Base-by-base conservation (phyloP, 2,888 invertebrate genomes). In the Ennomos fuscantarius region DNA sequence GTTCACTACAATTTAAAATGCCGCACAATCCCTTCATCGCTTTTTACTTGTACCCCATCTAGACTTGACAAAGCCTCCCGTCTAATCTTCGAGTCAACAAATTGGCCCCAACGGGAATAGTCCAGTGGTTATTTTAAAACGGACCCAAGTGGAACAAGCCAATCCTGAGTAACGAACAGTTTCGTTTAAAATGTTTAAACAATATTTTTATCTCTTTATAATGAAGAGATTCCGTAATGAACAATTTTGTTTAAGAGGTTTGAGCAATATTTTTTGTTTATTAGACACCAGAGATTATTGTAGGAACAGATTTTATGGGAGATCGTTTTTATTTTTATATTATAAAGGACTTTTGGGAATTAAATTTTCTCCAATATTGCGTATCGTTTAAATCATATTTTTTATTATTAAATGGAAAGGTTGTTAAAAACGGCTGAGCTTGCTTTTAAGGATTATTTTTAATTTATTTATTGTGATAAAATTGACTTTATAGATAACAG, bases 31-130 rank as follows among this genome's bases (percentile, higher is more conserved):
- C 50, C 45, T 46, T 51, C 11, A 1, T 34, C 34, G 37, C 52
- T 44, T 44, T 3, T 31, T 3, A 9, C 34, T 13, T 12, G n/a
- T 8, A 24, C 37, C 45, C 12, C 39, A 50, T 5, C 40, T 3
- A 43, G 13, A 44, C 34, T 51, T 51, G 46, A 57, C 65, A 55
- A 46, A 44, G 43, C 50, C 52, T 53, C 44, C 53, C 33, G 37
- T 54, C 50, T 32, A 59, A 64, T 65, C 70, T 63, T 60, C 52
- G 39, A 53, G 33, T 43, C 49, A 39, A 64, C 69, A 70, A 65
- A 69, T 70, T 70, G 63, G 69, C 37, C 74, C 64, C 76, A 53
- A n/a, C 12, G 77, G 72, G 75, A 72, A 63, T 55, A 60, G 42
- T 49, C 42, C 13, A 8, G 57, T 47, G 35, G 55, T 53, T 58